Percentiles rank a stretch among this genome's conserved stretches.
These are phyloP conservation scores for Chionoecetes opilio DNA, from an alignment of 1,140 invertebrate species.

Conservation along the genomic window DNA sequence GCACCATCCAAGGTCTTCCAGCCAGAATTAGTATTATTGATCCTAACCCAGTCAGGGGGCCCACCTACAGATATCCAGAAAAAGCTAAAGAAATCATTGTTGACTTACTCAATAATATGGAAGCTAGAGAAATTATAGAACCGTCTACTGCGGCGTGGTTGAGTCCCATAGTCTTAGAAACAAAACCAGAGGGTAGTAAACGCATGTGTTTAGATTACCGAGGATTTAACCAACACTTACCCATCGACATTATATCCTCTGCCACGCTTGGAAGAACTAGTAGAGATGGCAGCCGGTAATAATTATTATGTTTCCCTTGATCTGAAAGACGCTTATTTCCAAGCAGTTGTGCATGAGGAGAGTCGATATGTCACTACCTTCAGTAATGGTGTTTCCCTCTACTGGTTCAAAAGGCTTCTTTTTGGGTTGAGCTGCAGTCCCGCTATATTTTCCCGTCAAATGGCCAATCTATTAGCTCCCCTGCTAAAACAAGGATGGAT, in stretches of 20 bases:
- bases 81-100: slow-evolving; percentile 7
- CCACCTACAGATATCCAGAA: background rate
- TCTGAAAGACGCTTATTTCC: slow-evolving; percentile 55
- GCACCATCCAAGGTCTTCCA: background rate
- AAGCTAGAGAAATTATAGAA: slow-evolving; percentile 5
- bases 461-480: background rate
- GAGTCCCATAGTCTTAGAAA: slow-evolving; percentile 19
- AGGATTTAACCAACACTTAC: background rate
- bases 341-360: background rate
- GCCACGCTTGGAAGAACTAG: slow-evolving; percentile 41
- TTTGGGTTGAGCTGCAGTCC: background rate
- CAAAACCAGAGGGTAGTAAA: slow-evolving; percentile 52
- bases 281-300: slow-evolving; percentile 11
- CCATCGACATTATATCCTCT: background rate
- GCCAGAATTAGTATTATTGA: background rate
- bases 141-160: slow-evolving; percentile 33
- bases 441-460: background rate
- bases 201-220: slow-evolving; percentile 56
- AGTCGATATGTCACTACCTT: slow-evolving; percentile 20
- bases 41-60: background rate
- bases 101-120: background rate
- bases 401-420: background rate
- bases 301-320: slow-evolving; percentile 36
- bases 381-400: background rate
- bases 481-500: background rate